These are phyloP conservation scores for Callimorpha dominula DNA, from an alignment of 2,888 invertebrate genomes.

Conservation along the genomic window DNA sequence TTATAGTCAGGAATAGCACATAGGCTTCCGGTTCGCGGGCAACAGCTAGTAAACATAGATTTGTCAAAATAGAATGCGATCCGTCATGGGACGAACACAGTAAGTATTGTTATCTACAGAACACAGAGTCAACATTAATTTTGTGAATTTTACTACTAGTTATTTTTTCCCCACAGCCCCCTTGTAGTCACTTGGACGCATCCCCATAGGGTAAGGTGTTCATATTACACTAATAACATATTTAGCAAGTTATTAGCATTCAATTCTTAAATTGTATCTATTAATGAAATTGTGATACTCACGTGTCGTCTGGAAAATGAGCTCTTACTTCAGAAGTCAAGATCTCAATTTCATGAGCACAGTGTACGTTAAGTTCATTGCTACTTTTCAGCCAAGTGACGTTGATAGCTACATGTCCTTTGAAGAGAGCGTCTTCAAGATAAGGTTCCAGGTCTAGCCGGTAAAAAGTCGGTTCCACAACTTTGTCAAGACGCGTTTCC, in stretches of 20 bases:
- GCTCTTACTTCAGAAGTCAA: conserved; percentile 80
- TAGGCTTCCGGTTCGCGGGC: too few species aligned
- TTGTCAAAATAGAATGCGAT: not conserved
- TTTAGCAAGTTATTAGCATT: too few species aligned
- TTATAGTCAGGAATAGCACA: too few species aligned
- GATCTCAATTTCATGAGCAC: conserved; percentile 88
- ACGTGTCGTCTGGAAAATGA: conserved; percentile 62
- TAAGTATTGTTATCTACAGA: not conserved
- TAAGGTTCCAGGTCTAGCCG: conserved; percentile 89
- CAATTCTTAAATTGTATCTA: not conserved
- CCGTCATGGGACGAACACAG: not conserved
- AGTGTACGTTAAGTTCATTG: conserved; percentile 89
- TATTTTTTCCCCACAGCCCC: too few species aligned
- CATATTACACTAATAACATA: too few species aligned
- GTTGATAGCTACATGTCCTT: conserved; percentile 90
- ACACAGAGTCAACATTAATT: too few species aligned
- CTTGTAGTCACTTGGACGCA: too few species aligned
- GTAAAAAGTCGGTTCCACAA: conserved; percentile 89
- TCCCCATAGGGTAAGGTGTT: too few species aligned
- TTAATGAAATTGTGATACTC: conserved; percentile 44
- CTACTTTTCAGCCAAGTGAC: conserved; percentile 88
- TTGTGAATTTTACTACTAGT: too few species aligned
- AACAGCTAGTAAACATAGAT: not conserved
- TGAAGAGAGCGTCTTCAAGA: conserved; percentile 88
- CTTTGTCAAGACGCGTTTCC: conserved; percentile 88